phyloP scores from a whole-genome alignment of 1,140 invertebrate species.

The Cyrtorhinus lividipennis region DNA sequence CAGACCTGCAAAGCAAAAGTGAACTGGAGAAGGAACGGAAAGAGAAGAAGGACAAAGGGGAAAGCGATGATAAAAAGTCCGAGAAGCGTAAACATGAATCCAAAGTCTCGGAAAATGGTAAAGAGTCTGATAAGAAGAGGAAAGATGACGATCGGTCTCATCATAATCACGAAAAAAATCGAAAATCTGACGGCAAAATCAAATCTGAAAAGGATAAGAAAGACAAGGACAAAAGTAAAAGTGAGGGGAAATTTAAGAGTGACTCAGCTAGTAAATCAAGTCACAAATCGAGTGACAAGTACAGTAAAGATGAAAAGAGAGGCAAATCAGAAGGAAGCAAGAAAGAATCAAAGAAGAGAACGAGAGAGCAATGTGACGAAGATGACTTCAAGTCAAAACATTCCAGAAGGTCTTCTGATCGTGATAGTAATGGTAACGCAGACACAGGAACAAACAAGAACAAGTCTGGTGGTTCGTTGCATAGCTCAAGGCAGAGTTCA shows the following conservation, averaged over 20 bases:
- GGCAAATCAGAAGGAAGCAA: constrained; percentile 6
- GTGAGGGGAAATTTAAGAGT: not conserved
- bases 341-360: constrained; percentile 17
- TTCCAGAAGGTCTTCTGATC: constrained; percentile 21
- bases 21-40: too few species aligned
- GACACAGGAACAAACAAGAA: not conserved
- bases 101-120: not conserved
- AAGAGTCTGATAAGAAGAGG: not conserved
- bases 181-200: not conserved
- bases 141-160: not conserved
- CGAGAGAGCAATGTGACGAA: constrained; percentile 16
- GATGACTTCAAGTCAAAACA: constrained; percentile 15
- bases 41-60: constrained; percentile 6
- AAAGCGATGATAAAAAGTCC: constrained; percentile 12
- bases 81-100: constrained; percentile 1
- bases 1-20: too few species aligned
- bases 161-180: not conserved
- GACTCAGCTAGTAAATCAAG: not conserved
- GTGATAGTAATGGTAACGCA: constrained; percentile 20
- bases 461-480: not conserved
- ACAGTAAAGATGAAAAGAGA: constrained; percentile 18
- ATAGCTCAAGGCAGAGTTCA: not conserved
- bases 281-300: not conserved
- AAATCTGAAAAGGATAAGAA: not conserved
- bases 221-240: not conserved